Percentiles rank a stretch among this genome's conserved stretches.
These are phyloP conservation scores for Lobophora halterata DNA, from an alignment of 2,888 invertebrate species.

Conservation along the genomic window DNA sequence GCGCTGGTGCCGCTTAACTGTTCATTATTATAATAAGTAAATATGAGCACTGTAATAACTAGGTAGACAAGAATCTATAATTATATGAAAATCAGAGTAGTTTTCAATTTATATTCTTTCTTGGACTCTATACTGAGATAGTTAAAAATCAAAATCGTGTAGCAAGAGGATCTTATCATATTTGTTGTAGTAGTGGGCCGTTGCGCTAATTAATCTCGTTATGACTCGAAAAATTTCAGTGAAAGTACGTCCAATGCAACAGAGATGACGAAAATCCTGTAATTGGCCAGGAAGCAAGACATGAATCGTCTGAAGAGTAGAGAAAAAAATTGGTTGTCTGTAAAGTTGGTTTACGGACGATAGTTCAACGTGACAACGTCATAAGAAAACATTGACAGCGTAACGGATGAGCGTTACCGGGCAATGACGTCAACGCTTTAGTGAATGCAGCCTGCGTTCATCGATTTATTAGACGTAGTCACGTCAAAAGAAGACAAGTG, in stretches of 20 bases:
- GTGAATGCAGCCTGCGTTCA: too few species aligned
- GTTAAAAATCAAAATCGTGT: constrained; percentile 4
- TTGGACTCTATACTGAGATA: constrained; percentile 1
- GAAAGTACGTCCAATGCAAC: constrained; percentile 25
- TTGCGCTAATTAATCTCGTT: constrained; percentile 34
- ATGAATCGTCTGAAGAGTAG: too few species aligned
- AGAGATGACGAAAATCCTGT: too few species aligned
- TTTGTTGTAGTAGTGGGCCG: constrained; percentile 27
- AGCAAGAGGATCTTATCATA: constrained; percentile 12
- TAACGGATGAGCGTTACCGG: too few species aligned
- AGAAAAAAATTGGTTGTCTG: too few species aligned
- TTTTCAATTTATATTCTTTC: constrained; percentile 4
- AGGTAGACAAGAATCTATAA: constrained; percentile 20
- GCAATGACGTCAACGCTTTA: too few species aligned
- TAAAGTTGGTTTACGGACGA: too few species aligned
- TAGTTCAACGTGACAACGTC: too few species aligned
- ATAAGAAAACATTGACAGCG: too few species aligned
- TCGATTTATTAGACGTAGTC: too few species aligned
- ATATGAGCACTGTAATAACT: constrained; percentile 22
- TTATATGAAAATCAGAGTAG: constrained; percentile 2
- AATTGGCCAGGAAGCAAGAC: too few species aligned
- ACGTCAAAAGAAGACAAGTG: too few species aligned
- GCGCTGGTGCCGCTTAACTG: constrained; percentile 8
- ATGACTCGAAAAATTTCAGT: constrained; percentile 28
- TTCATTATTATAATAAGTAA: constrained; percentile 10